Base-by-base conservation (phyloP, 2,888 invertebrate species). In the Dichetophora obliterata region DNA sequence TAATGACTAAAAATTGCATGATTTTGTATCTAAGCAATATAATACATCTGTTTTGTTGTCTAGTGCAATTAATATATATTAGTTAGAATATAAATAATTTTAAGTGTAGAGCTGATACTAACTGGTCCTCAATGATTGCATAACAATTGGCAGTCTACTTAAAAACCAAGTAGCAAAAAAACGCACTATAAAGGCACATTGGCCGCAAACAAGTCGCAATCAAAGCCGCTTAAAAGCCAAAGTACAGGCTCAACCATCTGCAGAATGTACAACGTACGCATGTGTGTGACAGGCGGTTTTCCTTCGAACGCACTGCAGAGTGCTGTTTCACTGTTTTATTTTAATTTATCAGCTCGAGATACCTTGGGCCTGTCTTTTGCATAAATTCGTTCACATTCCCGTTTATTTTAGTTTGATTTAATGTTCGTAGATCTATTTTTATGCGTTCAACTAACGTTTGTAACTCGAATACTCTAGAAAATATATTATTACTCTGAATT, bases 361-460 rank as follows among this genome's bases (percentile, higher is more conserved):
- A 54, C 65, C 65, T 74, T 74, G 66, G 65, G 37, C 37, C 65
- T 52, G 50, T 54, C 65, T 74, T 54, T n/a, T 34, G 37, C 43
- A 52, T 54, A 66, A 74, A 66, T 66, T n/a, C 74, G 24, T 66
- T 74, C 65, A 52, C 74, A 66, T 66, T 52, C 71, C 16, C 71
- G 37, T 19, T 68, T 72, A 61, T 16, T 59, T 59, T 61, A 61
- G 24, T 54, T 52, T 69, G 22, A 27, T 31, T 70, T 34, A 54
- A 54, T 31, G n/a, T 54, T 31, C 31, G 19, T 54, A 54, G 22
- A 69, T 22, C 52, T 50, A 14, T 69, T 50, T 22, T 22, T 48
- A 22, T n/a, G 37, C 43, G 37, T 5, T 14, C 9, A 43, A 22
- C 19, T 66, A 22, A 9, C 59, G 59, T 59, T 24, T 14, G 27